Conservation (phyloP, 2,888 invertebrate genomes). For the Cylindroiulus punctatus region DNA sequence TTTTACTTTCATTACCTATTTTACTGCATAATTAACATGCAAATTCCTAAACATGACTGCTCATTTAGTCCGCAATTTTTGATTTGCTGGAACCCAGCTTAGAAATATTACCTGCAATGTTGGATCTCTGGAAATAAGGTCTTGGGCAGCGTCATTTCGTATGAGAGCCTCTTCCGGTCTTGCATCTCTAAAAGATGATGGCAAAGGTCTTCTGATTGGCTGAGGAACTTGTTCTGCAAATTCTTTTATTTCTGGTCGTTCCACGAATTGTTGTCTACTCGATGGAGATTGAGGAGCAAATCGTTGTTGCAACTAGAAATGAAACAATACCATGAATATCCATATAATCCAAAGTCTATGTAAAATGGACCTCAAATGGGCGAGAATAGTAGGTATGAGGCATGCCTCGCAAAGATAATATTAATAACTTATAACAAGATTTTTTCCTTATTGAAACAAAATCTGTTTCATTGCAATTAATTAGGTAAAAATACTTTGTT, state of each 20-base stretch:
- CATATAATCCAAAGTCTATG: no score
- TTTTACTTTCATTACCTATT: background rate
- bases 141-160: background rate
- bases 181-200: background rate
- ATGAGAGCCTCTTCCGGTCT: conserved; percentile 7
- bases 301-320: conserved; percentile 14
- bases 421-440: background rate
- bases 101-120: background rate
- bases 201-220: conserved; percentile 13
- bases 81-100: background rate
- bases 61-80: background rate
- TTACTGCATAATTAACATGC: background rate
- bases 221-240: background rate
- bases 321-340: background rate
- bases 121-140: conserved; percentile 3
- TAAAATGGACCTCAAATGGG: background rate
- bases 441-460: background rate
- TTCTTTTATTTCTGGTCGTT: background rate
- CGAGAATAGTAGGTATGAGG: background rate
- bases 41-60: no score
- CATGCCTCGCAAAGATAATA: background rate
- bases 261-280: background rate
- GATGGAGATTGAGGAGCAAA: background rate
- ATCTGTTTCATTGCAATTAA: background rate
- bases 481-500: background rate